A percentile compares a stretch with the other conserved stretches of the same genome.
Evolutionary conservation across 1,140 invertebrate genomes (phyloP).

Genomic region (Lucilia sericata): DNA sequence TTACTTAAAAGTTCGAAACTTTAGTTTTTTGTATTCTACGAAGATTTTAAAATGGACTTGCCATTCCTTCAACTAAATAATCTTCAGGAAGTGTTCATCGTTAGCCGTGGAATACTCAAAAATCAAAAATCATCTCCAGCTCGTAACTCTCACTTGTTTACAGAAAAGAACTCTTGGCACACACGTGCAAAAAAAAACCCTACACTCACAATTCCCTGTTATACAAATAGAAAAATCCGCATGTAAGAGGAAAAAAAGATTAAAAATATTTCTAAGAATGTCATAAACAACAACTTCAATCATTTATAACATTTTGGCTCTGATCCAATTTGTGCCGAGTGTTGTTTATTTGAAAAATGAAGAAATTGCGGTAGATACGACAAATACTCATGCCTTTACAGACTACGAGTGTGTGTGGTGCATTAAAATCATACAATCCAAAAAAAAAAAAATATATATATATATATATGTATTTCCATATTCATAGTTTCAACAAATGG

Average conservation of each 20-base stretch:
- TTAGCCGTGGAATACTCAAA: no score
- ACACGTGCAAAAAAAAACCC: not conserved
- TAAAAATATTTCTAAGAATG: not conserved
- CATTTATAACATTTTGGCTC: constrained; percentile 10
- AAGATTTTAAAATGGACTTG: no score
- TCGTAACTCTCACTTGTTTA: constrained; percentile 8
- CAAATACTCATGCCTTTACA: not conserved
- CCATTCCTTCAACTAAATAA: no score
- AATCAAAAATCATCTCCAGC: no score
- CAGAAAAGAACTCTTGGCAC: not conserved
- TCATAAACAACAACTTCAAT: constrained; percentile 25
- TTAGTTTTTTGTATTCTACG: no score
- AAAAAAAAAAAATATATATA: no score
- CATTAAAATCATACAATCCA: not conserved
- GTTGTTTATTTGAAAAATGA: constrained; percentile 14
- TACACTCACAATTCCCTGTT: not conserved
- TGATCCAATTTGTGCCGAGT: not conserved
- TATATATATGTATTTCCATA: not conserved
- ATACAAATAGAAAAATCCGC: not conserved
- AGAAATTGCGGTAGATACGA: constrained; percentile 1
- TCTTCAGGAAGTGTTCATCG: no score
- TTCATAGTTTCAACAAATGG: not conserved
- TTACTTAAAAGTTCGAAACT: no score
- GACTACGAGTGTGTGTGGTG: not conserved
- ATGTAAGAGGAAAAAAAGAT: not conserved